Conservation (phyloP, 1,140 invertebrate genomes). For the Helicoverpa zea region DNA sequence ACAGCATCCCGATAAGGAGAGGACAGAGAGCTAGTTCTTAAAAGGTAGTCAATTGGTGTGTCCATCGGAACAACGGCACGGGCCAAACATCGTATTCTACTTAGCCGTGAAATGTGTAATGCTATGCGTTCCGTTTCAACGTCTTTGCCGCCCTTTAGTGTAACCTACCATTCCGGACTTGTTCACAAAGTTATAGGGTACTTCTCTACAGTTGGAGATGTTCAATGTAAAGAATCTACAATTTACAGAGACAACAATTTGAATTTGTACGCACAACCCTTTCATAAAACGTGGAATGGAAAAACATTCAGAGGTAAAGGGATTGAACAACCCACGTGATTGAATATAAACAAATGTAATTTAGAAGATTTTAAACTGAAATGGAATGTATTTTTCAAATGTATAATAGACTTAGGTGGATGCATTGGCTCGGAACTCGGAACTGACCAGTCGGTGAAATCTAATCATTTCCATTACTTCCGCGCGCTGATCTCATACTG, state of each 20-base stretch:
- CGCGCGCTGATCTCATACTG: slow-evolving; percentile 78
- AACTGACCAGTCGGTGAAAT: slow-evolving; percentile 81
- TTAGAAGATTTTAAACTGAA: slow-evolving; percentile 10
- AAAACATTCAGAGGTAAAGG: background rate
- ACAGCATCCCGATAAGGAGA: slow-evolving; percentile 62
- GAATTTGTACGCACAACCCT: background rate
- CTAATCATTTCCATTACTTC: slow-evolving; percentile 84
- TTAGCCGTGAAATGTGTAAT: slow-evolving; percentile 81
- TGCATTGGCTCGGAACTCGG: slow-evolving; percentile 57
- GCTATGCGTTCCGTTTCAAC: slow-evolving; percentile 58
- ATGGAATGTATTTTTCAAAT: slow-evolving; percentile 27
- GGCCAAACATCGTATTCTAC: slow-evolving; percentile 79
- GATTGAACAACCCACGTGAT: slow-evolving; percentile 1
- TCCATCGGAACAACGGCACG: slow-evolving; percentile 56
- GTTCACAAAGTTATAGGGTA: background rate
- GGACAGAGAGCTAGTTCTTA: slow-evolving; percentile 60
- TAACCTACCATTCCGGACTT: slow-evolving; percentile 23
- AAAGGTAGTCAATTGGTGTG: slow-evolving; percentile 78
- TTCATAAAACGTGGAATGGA: background rate
- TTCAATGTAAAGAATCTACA: background rate
- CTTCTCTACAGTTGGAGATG: background rate
- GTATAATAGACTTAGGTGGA: slow-evolving; percentile 27
- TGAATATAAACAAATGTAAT: slow-evolving; percentile 12
- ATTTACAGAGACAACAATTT: background rate
- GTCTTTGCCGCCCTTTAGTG: slow-evolving; percentile 12